phyloP scores from a whole-genome alignment of 2,113 vertebrate genomes.

The Cnemophilus loriae region DNA sequence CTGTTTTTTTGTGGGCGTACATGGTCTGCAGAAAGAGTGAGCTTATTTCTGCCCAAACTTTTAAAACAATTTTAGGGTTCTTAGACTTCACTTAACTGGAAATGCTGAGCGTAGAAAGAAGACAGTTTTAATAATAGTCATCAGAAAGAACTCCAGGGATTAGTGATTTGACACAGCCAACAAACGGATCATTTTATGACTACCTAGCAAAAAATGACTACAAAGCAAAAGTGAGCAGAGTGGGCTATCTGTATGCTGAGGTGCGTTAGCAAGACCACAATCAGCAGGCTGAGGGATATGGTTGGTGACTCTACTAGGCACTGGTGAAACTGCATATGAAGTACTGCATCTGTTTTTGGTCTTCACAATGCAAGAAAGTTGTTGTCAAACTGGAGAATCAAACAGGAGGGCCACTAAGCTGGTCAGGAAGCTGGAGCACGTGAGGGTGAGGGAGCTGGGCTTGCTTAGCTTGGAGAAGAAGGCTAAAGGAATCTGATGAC shows the following conservation, averaged over 20 bases:
- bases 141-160: neutral
- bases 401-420: neutral
- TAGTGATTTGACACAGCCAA: neutral
- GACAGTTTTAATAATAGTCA: neutral
- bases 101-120: neutral
- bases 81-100: neutral
- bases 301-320: neutral
- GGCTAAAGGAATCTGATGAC: neutral
- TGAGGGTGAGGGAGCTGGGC: neutral
- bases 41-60: neutral
- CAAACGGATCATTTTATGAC: neutral
- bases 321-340: neutral
- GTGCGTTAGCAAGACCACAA: neutral
- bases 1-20: fast-evolving
- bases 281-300: neutral
- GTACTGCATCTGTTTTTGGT: neutral
- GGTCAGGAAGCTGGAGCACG: neutral
- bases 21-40: neutral
- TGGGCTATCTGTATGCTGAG: neutral
- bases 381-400: neutral
- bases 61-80: neutral
- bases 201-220: too few species aligned
- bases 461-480: neutral
- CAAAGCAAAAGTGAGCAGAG: neutral
- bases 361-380: neutral